A percentile compares a stretch with the other conserved stretches of the same genome.
phyloP scores from a whole-genome alignment of 2,113 vertebrate genomes.

The Plestiodon gilberti region DNA sequence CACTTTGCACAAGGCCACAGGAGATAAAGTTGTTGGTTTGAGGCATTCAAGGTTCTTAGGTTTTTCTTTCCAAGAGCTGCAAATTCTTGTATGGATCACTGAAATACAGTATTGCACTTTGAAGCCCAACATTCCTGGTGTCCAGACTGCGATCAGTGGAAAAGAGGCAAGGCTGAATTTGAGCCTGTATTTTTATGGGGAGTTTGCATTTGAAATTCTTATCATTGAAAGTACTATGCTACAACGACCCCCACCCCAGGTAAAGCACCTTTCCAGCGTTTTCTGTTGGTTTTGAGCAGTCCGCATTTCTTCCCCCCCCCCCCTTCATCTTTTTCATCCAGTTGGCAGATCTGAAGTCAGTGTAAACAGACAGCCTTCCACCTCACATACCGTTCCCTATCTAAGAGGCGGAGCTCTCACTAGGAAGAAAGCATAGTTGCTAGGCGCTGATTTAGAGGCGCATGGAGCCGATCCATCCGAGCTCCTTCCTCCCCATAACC shows the following conservation, averaged over 20 bases:
- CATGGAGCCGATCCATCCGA: background rate
- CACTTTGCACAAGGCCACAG: background rate
- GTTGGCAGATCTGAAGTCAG: constrained; percentile 3
- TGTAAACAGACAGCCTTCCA: background rate
- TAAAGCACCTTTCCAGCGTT: too few relatives aligned
- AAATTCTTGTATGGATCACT: background rate
- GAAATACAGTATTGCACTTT: background rate
- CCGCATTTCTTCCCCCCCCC: too few relatives aligned
- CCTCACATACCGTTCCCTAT: background rate
- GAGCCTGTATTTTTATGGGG: background rate
- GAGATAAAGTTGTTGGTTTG: background rate
- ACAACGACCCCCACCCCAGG: too few relatives aligned
- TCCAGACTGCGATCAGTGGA: background rate
- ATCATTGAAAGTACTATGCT: background rate
- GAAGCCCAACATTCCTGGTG: background rate
- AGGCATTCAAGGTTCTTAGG: background rate
- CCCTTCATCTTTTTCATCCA: background rate
- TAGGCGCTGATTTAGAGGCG: background rate
- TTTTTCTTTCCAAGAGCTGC: background rate
- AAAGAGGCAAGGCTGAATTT: background rate
- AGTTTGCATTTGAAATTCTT: background rate
- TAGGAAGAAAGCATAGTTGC: background rate
- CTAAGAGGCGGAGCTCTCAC: background rate
- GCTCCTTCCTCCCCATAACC: background rate
- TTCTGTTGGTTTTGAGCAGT: too few relatives aligned